phyloP scores from a whole-genome alignment of 1,140 invertebrate genomes.

The Pemphigus obesinymphae region DNA sequence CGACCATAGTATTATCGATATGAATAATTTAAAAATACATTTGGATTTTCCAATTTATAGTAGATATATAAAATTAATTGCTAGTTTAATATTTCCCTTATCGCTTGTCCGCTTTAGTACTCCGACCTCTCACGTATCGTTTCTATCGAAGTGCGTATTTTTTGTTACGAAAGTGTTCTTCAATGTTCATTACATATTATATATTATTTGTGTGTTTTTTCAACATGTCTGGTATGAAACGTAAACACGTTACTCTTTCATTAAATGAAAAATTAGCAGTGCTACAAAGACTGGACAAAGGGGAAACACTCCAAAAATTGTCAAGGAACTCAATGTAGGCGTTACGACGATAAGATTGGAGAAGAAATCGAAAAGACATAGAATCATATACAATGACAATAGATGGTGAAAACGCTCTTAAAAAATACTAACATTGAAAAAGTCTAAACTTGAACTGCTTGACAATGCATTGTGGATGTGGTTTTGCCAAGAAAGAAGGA shows the following conservation, averaged over 20 bases:
- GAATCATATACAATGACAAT: not conserved
- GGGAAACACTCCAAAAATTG: not conserved
- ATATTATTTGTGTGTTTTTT: not conserved
- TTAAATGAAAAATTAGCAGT: not conserved
- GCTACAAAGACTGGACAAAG: conserved; percentile 4
- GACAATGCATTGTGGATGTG: conserved; percentile 17
- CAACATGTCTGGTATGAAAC: not conserved
- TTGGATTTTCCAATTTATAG: too few relatives aligned
- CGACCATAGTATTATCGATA: too few relatives aligned
- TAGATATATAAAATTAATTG: too few relatives aligned
- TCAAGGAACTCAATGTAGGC: too few relatives aligned
- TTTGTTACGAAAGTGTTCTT: too few relatives aligned
- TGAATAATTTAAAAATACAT: too few relatives aligned
- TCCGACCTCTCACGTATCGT: too few relatives aligned
- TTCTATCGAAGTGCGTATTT: too few relatives aligned
- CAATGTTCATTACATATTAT: too few relatives aligned
- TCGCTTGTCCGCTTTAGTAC: too few relatives aligned
- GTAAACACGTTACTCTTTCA: conserved; percentile 11
- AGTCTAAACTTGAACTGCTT: not conserved
- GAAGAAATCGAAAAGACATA: not conserved
- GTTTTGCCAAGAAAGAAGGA: not conserved
- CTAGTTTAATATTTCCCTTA: too few relatives aligned
- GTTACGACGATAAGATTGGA: conserved; percentile 1
- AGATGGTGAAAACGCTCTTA: too few relatives aligned
- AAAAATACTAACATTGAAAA: conserved; percentile 1